Base-by-base conservation (phyloP, 1,140 invertebrate genomes). In the Conus betulinus region DNA sequence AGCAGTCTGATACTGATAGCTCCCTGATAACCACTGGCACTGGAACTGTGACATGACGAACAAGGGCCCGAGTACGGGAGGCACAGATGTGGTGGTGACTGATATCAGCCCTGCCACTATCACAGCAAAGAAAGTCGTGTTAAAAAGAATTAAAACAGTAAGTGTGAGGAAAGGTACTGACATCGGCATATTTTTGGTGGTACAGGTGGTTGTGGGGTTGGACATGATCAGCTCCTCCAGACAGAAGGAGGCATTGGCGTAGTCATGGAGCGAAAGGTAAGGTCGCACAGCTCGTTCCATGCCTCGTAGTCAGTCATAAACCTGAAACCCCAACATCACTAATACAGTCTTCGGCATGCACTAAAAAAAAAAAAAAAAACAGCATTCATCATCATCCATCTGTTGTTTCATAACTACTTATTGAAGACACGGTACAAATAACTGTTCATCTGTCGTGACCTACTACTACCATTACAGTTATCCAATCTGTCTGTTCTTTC, bases 281-380 rank as follows among this genome's bases (percentile, higher is more conserved):
- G 95, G 94, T 98, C 98, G 94, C 97, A 98, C 63, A 99, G 95
- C 95, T 99, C 99, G 94, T 99, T 97, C 99, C 99, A 99, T 5
- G 97, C 99, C 96, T 99, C 99, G 95, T 98, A 97, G 95, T 99
- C 99, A 84, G 98, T 98, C 98, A 99, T 99, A 96, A 99, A 99
- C 93, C 98, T 99, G 93, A 39, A n/a, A 39, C 39, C 39, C 39
- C 39, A 39, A 39, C 39, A 39, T 91, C 39, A 78, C 39, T 39
- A 39, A 39, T 39, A 39, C 39, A 39, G 39, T 3, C 78, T 39
- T n/a, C 39, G 39, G 39, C 39, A 0, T 39, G 39, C 39, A 39
- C 39, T 39, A 39, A 39, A 39, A 39, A 39, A 20, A 25, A 5
- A 25, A 81, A 7, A 0, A n/a, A n/a, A n/a, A n/a, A n/a, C 39